Base-by-base conservation (phyloP, 2,888 invertebrate species). In the Drosophila siamana region DNA sequence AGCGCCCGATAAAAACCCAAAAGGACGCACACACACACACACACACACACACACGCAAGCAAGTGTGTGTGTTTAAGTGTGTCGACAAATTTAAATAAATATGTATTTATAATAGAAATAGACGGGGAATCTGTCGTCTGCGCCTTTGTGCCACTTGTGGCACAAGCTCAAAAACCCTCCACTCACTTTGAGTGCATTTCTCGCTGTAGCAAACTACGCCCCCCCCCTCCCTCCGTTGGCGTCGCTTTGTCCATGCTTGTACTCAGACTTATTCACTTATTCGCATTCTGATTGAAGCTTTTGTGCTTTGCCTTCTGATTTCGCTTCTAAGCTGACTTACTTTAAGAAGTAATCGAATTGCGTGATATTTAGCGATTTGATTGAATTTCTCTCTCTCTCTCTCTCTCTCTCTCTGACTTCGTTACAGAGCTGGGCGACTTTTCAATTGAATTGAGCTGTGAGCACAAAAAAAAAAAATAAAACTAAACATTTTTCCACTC, bases 1-100 rank as follows among this genome's bases (percentile, higher is more conserved):
- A 51, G 57, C 43, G 48, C 11, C 30, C 40, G 65, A 65, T 61
- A 65, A 65, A 54, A 61, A 33, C 46, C 46, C 51, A 60, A 46
- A 40, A 47, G 46, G 44, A 46, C 24, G n/a, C 38, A 16, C 28
- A 38, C 38, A 36, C n/a, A n/a, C n/a, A n/a, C n/a, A n/a, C n/a
- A n/a, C n/a, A n/a, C n/a, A n/a, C n/a, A n/a, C n/a, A n/a, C n/a
- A n/a, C n/a, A n/a, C n/a, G n/a, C n/a, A n/a, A n/a, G n/a, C n/a
- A n/a, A n/a, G n/a, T 55, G 16, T 44, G 38, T 55, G 26, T 36
- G 43, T 11, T 46, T 11, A 22, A 44, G 41, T 41, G 22, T 55
- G 44, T 55, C 55, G 44, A 44, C 55, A 44, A 33, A 44, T 55
- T 46, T 56, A 56, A 46, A 46, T 56, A 56, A 46, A 56, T 56